These are phyloP conservation scores for Parazoanthus swiftii DNA, from an alignment of 92 coral and sea anemone genomes.

Conservation along the genomic window DNA sequence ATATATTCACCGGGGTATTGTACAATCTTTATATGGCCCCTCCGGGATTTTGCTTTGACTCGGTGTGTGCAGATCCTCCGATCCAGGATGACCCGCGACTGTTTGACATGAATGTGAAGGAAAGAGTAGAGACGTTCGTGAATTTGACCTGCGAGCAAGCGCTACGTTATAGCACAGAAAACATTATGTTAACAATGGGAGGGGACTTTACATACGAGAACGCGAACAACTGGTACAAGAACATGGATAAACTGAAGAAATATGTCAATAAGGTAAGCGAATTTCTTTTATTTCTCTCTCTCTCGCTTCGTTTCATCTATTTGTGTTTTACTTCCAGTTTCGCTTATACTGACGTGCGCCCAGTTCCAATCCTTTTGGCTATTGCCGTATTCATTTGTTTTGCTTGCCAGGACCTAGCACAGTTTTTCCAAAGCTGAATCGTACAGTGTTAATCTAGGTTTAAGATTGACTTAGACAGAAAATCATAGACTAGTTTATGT, in stretches of 20 bases:
- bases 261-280: constrained; percentile 72
- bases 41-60: constrained; percentile 82
- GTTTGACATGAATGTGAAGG: constrained; percentile 71
- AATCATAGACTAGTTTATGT: no score
- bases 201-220: constrained; percentile 86
- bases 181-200: constrained; percentile 84
- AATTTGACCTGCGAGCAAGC: constrained; percentile 1
- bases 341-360: not conserved
- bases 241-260: constrained; percentile 82
- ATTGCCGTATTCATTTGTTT: no score
- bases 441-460: no score
- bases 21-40: constrained; percentile 83
- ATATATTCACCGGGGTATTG: constrained; percentile 87
- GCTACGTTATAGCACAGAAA: constrained; percentile 2
- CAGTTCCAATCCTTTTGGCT: no score
- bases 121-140: constrained; percentile 67
- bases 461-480: no score
- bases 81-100: constrained; percentile 78
- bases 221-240: constrained; percentile 86
- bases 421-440: no score
- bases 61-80: constrained; percentile 73
- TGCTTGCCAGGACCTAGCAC: no score
- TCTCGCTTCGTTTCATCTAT: not conserved
- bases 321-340: not conserved
- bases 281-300: not conserved